A percentile compares a stretch with the other conserved stretches of the same genome.
Evolutionary conservation across 2,797 vertebrate genomes (phyloP).

Genomic region (Phrynocephalus guinanensis): DNA sequence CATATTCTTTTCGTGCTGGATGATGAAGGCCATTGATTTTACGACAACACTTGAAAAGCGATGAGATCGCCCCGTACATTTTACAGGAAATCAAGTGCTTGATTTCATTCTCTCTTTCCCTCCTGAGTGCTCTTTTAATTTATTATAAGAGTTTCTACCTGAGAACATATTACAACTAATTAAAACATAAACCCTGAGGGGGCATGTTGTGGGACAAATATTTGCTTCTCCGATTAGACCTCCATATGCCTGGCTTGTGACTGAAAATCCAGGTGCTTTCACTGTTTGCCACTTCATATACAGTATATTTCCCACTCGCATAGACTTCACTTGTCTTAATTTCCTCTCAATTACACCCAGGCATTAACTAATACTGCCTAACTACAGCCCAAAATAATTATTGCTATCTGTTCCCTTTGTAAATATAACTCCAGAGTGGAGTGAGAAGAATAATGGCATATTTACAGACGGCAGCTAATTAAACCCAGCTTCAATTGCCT

Average conservation of each 20-base stretch:
- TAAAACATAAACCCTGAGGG: conserved; percentile 26
- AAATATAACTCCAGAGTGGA: conserved; percentile 78
- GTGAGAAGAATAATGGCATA: conserved; percentile 79
- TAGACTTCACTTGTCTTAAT: conserved; percentile 76
- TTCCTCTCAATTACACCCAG: conserved; percentile 76
- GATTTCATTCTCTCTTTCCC: neutral
- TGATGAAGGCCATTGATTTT: neutral
- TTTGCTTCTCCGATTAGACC: conserved; percentile 45
- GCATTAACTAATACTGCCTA: conserved; percentile 84
- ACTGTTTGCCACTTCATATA: conserved; percentile 41
- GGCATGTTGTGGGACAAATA: conserved; percentile 3
- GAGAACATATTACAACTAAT: conserved; percentile 26
- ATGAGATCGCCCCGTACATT: neutral
- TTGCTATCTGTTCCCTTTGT: conserved; percentile 79
- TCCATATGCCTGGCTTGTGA: conserved; percentile 22
- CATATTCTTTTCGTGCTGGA: neutral
- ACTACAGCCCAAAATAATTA: conserved; percentile 79
- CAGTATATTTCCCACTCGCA: conserved; percentile 28
- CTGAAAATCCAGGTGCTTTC: conserved; percentile 51
- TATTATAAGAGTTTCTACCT: conserved; percentile 8
- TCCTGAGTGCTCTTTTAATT: conserved; percentile 10
- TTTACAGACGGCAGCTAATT: conserved; percentile 84
- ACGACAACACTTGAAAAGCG: neutral
- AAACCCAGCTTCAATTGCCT: conserved; percentile 81
- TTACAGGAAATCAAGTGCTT: neutral